A percentile compares a stretch with the other conserved stretches of the same genome.
These are phyloP conservation scores for Myathropa florea DNA, from an alignment of 2,888 invertebrate genomes.

Conservation along the genomic window DNA sequence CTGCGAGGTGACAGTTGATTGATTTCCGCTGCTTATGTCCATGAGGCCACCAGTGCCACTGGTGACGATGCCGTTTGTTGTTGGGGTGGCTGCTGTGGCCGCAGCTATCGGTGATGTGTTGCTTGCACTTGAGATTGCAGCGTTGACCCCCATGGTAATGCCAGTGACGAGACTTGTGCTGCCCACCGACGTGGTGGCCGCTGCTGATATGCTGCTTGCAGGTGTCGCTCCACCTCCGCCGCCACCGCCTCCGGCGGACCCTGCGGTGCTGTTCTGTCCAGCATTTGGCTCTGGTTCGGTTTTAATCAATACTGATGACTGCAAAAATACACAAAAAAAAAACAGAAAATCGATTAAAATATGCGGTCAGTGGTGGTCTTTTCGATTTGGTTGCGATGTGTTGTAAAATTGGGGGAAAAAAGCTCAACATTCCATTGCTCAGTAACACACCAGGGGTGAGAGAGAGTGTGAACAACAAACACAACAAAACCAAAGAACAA, in stretches of 20 bases:
- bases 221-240: slow-evolving; percentile 73
- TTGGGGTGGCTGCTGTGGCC: slow-evolving; percentile 68
- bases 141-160: slow-evolving; percentile 63
- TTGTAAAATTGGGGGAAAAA: slow-evolving; percentile 1
- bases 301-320: slow-evolving; percentile 81
- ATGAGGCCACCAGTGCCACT: slow-evolving; percentile 59
- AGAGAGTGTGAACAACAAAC: slow-evolving; percentile 54
- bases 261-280: slow-evolving; percentile 73
- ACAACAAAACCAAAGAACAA: slow-evolving; percentile 45
- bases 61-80: slow-evolving; percentile 67
- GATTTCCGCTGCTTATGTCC: slow-evolving; percentile 67
- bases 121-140: slow-evolving; percentile 65
- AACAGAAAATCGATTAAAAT: slow-evolving; percentile 12
- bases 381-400: neutral
- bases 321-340: slow-evolving; percentile 39
- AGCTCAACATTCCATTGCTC: slow-evolving; percentile 63
- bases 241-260: slow-evolving; percentile 80
- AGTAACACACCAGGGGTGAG: slow-evolving; percentile 52
- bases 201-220: slow-evolving; percentile 69
- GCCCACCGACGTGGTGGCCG: slow-evolving; percentile 65
- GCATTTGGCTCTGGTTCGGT: slow-evolving; percentile 82
- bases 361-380: neutral
- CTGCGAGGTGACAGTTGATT: slow-evolving; percentile 62
- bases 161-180: slow-evolving; percentile 66
- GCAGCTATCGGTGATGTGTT: slow-evolving; percentile 67